Evolutionary conservation across 1,140 invertebrate genomes (phyloP).

Genomic region (Lordiphosa mommai): DNA sequence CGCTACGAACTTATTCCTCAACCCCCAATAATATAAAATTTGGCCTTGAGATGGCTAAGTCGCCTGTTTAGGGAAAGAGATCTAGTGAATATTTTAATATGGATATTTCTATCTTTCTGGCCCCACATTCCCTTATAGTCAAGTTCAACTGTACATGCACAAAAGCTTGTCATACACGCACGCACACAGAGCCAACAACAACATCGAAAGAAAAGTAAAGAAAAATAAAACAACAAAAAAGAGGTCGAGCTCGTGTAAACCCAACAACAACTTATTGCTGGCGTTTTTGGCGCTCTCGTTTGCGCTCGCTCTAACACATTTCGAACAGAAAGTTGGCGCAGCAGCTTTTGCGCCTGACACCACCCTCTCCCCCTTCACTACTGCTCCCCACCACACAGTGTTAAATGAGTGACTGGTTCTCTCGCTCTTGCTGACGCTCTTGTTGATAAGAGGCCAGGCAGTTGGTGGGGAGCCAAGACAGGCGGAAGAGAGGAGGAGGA

Average conservation of each 20-base stretch:
- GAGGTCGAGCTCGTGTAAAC: conserved; percentile 75
- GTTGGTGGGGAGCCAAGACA: background rate
- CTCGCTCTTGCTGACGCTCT: conserved; percentile 32
- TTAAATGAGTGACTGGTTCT: conserved; percentile 31
- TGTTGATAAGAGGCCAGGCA: conserved; percentile 36
- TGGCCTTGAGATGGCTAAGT: too few relatives aligned
- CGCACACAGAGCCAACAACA: conserved; percentile 8
- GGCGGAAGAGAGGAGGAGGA: too few relatives aligned
- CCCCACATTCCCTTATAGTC: conserved; percentile 25
- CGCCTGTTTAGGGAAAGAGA: too few relatives aligned
- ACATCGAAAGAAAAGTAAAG: background rate
- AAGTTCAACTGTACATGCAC: conserved; percentile 60
- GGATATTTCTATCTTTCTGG: background rate
- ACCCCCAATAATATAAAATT: too few relatives aligned
- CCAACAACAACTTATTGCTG: conserved; percentile 39
- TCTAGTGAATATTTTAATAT: too few relatives aligned
- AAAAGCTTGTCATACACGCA: background rate
- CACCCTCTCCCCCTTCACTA: background rate
- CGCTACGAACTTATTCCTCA: too few relatives aligned
- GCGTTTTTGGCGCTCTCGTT: conserved; percentile 56
- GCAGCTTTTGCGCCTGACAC: conserved; percentile 40
- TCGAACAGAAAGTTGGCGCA: conserved; percentile 53
- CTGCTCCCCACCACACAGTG: background rate
- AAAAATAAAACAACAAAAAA: conserved; percentile 44
- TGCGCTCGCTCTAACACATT: conserved; percentile 71